Evolutionary conservation across 2,797 vertebrate species (phyloP).

Genomic region (Myotis pilosus): DNA sequence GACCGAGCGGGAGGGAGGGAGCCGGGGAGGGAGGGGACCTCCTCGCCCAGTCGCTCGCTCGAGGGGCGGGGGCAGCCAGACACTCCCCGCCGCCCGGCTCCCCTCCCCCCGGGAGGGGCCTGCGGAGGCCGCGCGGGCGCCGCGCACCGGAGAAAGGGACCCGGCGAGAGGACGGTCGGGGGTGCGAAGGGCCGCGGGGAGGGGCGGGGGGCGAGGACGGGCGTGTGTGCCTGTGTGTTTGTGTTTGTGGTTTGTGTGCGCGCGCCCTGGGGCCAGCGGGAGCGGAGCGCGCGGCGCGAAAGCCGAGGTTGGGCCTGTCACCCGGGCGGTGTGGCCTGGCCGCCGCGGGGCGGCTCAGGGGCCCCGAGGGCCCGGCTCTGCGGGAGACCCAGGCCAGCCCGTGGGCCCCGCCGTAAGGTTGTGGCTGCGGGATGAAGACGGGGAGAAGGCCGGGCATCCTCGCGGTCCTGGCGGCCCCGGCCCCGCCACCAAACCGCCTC

Average conservation of each 20-base stretch:
- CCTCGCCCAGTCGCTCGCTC: conserved; percentile 67
- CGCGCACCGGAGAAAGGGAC: not conserved
- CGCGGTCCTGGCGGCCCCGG: not conserved
- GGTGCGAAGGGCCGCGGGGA: not conserved
- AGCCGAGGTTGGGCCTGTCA: not conserved
- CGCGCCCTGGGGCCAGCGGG: not conserved
- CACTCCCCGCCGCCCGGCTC: conserved; percentile 65
- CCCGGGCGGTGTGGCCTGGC: not conserved
- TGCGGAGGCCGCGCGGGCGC: not conserved
- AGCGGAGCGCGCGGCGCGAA: not conserved
- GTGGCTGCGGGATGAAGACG: not conserved
- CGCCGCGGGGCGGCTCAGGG: not conserved
- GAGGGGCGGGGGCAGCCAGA: conserved; percentile 65
- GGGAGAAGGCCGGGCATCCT: conserved; percentile 22
- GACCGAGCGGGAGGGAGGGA: conserved; percentile 47
- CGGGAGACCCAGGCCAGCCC: not conserved
- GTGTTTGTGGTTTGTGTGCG: fast-evolving
- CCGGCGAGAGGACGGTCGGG: not conserved
- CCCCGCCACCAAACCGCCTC: not conserved
- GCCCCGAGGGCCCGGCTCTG: not conserved
- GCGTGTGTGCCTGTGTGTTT: not conserved
- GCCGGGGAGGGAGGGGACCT: conserved; percentile 63
- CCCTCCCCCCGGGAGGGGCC: conserved; percentile 53
- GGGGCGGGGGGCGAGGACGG: not conserved
- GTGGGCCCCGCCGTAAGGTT: not conserved